Evolutionary conservation across 2,888 invertebrate genomes (phyloP), one percentile per base, ranked within the genome.

Genomic region (Tipula helvola): DNA sequence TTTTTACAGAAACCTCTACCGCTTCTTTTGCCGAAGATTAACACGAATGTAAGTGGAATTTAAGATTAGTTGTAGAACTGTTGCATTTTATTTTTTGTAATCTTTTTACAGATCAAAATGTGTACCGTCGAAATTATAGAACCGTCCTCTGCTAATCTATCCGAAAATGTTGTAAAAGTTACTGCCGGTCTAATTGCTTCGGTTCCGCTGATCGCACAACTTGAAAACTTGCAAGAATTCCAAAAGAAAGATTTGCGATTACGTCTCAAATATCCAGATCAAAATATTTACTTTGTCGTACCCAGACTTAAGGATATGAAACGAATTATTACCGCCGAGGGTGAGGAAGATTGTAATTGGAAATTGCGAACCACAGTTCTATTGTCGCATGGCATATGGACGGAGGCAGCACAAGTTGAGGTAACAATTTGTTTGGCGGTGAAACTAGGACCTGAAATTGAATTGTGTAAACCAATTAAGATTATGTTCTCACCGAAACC

Each of bases 191-290:
- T 99, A 3, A 95, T 98, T 86, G 94, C 97, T 87, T 96, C 96
- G 47, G 95, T 98, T 57, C 96, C 96, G 13, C 93, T 98, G 87
- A 96, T 97, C 89, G 98, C 97, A 0, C 97, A 97, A 90, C 93
- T 99, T 88, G 93, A 94, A 88, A 96, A 97, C 91, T 93, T 98
- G 87, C 93, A 94, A 52, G 94, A 96, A 89, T 94, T 95, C 0
- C 93, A 93, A 87, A 94, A 96, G 0, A 92, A 93, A 86, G 94
- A 95, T 87, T 92, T 98, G 89, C 93, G 97, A 88, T 94, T 98
- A 88, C 96, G 96, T 92, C 95, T 98, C 41, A 95, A 95, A 88
- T 98, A 98, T 92, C 98, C 98, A 0, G 98, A 99, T 92, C 96
- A 97, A 89, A 95, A 96, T 90, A 94, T 95, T 87, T 97, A 98